Conservation (phyloP, 2,888 invertebrate genomes). For the Temnothorax ravouxi region DNA sequence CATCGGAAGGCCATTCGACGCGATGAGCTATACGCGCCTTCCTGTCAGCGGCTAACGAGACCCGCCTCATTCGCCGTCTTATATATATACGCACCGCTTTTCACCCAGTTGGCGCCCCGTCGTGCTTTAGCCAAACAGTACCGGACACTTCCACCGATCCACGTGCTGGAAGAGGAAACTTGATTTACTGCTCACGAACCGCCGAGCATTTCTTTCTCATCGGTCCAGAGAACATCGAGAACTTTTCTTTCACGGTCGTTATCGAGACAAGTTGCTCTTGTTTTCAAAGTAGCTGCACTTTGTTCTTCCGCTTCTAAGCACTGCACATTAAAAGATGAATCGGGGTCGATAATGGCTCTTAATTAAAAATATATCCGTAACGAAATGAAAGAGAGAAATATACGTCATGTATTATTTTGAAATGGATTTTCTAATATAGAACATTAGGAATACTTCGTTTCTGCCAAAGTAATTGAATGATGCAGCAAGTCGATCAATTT, state of each 20-base stretch:
- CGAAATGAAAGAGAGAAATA: not conserved
- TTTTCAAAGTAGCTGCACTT: conserved; percentile 50
- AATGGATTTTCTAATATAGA: not conserved
- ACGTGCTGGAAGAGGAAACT: conserved; percentile 65
- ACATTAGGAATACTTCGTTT: not conserved
- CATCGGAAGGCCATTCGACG: conserved; percentile 76
- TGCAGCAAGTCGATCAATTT: conserved; percentile 32
- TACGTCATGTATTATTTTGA: not conserved
- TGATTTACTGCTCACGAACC: conserved; percentile 70
- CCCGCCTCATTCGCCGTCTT: conserved; percentile 68
- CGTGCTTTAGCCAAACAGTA: conserved; percentile 74
- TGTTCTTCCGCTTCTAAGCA: not conserved
- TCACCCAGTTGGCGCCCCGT: conserved; percentile 70
- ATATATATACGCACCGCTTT: conserved; percentile 66
- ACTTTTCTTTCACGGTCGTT: conserved; percentile 59
- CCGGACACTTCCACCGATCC: conserved; percentile 71
- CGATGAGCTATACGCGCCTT: conserved; percentile 78
- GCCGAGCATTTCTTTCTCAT: conserved; percentile 58
- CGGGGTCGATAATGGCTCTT: conserved; percentile 31
- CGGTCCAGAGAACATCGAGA: conserved; percentile 21
- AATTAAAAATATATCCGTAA: conserved; percentile 20
- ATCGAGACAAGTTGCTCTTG: conserved; percentile 59
- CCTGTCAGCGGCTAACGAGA: conserved; percentile 83
- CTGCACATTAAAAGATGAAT: not conserved
- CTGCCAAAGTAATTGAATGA: not conserved